phyloP scores from a whole-genome alignment of 2,888 invertebrate species.

The Byasa hedistus region DNA sequence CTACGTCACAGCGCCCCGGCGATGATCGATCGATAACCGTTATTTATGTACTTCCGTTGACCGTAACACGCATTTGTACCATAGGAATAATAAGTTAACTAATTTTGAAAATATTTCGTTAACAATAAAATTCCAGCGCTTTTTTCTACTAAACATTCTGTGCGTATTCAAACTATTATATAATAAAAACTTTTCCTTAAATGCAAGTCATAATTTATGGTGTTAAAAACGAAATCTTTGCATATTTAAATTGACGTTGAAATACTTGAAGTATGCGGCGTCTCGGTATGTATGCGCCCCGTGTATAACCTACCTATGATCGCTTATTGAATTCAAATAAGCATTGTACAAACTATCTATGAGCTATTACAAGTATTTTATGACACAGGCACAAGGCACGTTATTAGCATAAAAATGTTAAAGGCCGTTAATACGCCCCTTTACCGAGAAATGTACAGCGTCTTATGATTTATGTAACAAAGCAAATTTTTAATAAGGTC shows the following conservation, averaged over 20 bases:
- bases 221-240: conserved; percentile 6
- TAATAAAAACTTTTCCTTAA: not conserved
- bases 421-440: conserved; percentile 24
- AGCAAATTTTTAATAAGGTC: conserved; percentile 60
- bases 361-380: conserved; percentile 40
- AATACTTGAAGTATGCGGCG: conserved; percentile 8
- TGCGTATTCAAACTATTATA: not conserved
- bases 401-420: conserved; percentile 22
- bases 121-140: not conserved
- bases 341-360: conserved; percentile 36
- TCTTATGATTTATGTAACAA: conserved; percentile 48
- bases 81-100: conserved; percentile 30
- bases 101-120: not conserved
- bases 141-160: not conserved
- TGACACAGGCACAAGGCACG: conserved; percentile 35
- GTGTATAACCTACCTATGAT: conserved; percentile 42
- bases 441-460: conserved; percentile 5
- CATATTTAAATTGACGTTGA: conserved; percentile 17
- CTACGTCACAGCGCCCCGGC: conserved; percentile 65
- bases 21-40: conserved; percentile 80
- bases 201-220: conserved; percentile 2
- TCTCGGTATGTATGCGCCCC: conserved; percentile 39
- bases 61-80: conserved; percentile 53
- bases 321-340: conserved; percentile 45
- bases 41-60: conserved; percentile 77